Evolutionary conservation across 2,797 vertebrate species (phyloP).

Genomic region (Clarias laeviceps): DNA sequence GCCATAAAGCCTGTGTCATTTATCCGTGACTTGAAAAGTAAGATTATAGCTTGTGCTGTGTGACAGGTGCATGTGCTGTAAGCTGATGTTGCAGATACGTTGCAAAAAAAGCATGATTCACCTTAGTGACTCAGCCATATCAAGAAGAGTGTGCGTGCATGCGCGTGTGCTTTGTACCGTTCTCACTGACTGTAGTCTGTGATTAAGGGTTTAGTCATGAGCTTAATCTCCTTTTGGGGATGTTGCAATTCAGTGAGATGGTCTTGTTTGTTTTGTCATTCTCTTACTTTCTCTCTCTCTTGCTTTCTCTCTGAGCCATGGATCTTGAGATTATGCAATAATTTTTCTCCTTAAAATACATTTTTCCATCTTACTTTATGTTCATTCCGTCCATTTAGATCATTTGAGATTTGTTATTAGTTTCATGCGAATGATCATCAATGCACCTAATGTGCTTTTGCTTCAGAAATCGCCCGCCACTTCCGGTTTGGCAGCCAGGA

Average conservation of each 20-base stretch:
- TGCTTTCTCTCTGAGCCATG: slow-evolving; percentile 35
- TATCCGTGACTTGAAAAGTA: slow-evolving; percentile 95
- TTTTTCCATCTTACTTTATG: not conserved
- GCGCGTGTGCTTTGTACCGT: not conserved
- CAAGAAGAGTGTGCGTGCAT: slow-evolving; percentile 19
- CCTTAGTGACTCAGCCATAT: slow-evolving; percentile 15
- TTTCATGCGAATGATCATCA: not conserved
- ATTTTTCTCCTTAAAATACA: not conserved
- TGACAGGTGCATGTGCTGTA: slow-evolving; percentile 1
- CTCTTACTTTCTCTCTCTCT: not conserved
- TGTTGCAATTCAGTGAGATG: not conserved
- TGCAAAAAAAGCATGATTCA: slow-evolving; percentile 14
- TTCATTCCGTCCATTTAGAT: not conserved
- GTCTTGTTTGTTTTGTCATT: slow-evolving; percentile 43
- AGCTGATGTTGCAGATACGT: not conserved
- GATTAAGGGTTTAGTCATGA: slow-evolving; percentile 41
- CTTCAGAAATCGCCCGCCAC: slow-evolving; percentile 89
- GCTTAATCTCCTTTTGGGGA: not conserved
- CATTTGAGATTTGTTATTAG: not conserved
- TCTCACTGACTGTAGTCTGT: slow-evolving; percentile 24
- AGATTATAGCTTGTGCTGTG: slow-evolving; percentile 60
- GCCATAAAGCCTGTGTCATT: slow-evolving; percentile 93
- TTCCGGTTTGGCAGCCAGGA: slow-evolving; percentile 93
- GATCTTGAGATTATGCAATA: not conserved
- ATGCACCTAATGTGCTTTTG: not conserved